Conservation (phyloP, 2,888 invertebrate genomes). For the Melipona beecheii region DNA sequence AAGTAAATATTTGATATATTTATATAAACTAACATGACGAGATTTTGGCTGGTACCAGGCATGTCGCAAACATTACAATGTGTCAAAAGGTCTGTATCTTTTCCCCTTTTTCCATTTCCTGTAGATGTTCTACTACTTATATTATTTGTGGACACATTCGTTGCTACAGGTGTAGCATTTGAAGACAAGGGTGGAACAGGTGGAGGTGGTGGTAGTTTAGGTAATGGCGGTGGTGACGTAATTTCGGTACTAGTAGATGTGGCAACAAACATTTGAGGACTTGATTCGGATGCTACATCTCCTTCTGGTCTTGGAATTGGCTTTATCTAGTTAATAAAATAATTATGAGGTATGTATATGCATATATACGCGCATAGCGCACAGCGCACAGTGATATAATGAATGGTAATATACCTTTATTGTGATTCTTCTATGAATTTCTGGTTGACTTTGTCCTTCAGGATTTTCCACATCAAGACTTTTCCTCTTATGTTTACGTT, state of each 20-base stretch:
- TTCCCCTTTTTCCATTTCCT: conserved; percentile 77
- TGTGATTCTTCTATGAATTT: conserved; percentile 90
- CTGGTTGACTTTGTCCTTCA: conserved; percentile 83
- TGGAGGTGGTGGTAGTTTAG: conserved; percentile 71
- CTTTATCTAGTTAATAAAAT: conserved; percentile 86
- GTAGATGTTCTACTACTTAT: conserved; percentile 69
- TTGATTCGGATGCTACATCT: conserved; percentile 86
- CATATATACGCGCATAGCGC: conserved; percentile 1
- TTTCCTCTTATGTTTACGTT: conserved; percentile 92
- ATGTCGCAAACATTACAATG: conserved; percentile 89
- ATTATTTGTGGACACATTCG: conserved; percentile 52
- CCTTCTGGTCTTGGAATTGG: conserved; percentile 92
- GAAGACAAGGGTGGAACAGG: conserved; percentile 67
- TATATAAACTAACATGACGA: conserved; percentile 87
- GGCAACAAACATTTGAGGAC: conserved; percentile 89
- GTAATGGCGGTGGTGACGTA: conserved; percentile 78
- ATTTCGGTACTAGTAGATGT: conserved; percentile 82
- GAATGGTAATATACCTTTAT: conserved; percentile 87
- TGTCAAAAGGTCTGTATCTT: conserved; percentile 84
- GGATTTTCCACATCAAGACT: conserved; percentile 87
- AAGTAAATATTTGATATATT: conserved; percentile 18
- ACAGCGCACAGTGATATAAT: conserved; percentile 6
- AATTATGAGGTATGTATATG: neutral
- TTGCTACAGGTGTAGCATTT: conserved; percentile 77
- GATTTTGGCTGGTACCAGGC: conserved; percentile 87